phyloP scores from a whole-genome alignment of 1,140 invertebrate species.

The Lucilia cuprina region DNA sequence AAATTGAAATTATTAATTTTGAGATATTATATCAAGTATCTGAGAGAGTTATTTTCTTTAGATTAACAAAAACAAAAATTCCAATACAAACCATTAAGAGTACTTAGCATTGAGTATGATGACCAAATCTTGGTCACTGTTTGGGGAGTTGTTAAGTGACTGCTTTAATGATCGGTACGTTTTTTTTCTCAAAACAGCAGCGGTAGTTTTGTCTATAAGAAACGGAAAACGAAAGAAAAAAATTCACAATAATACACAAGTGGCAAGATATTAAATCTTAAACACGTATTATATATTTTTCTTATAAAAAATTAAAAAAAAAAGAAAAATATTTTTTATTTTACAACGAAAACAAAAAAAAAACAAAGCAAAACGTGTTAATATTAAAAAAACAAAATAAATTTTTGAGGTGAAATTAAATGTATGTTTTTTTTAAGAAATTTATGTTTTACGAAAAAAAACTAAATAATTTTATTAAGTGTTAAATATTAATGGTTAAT shows the following conservation, averaged over 20 bases:
- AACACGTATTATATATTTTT: background rate
- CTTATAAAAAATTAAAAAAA: background rate
- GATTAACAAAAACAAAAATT: background rate
- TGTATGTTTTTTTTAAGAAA: background rate
- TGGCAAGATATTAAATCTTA: background rate
- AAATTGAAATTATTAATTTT: background rate
- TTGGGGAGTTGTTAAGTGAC: conserved; percentile 25
- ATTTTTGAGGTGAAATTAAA: background rate
- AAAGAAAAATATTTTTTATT: background rate
- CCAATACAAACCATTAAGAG: background rate
- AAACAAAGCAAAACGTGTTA: background rate
- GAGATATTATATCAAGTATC: background rate
- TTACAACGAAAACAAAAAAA: background rate
- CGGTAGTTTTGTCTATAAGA: background rate
- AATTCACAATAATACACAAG: background rate
- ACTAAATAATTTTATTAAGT: conserved; percentile 16
- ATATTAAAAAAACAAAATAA: background rate
- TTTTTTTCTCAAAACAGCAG: background rate
- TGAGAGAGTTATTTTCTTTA: background rate
- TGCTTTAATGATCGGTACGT: conserved; percentile 28
- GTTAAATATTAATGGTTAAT: conserved; percentile 23
- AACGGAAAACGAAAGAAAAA: background rate
- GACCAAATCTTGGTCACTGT: background rate
- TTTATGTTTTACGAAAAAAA: background rate
- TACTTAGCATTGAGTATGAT: conserved; percentile 18